Evolutionary conservation across 2,888 invertebrate genomes (phyloP).

Genomic region (Vandiemenella viatica): DNA sequence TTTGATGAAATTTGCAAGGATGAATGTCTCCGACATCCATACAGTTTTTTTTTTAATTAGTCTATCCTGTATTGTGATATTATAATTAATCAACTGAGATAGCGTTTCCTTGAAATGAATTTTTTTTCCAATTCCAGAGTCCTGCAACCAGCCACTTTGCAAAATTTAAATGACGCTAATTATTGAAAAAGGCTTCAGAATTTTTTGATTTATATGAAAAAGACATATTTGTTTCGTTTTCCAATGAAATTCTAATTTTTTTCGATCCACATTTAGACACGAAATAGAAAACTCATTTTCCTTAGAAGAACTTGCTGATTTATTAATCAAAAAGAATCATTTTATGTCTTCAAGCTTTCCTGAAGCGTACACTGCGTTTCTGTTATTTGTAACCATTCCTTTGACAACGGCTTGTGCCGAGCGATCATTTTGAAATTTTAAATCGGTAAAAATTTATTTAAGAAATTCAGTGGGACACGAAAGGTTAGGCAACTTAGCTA

Average conservation of each 20-base stretch:
- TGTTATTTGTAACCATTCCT: too few species aligned
- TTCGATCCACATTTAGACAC: background rate
- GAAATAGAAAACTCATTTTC: background rate
- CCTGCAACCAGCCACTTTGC: slow-evolving; percentile 4
- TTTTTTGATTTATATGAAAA: background rate
- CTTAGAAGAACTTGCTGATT: too few species aligned
- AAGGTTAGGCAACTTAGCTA: too few species aligned
- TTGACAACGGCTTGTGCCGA: background rate
- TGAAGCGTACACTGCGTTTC: too few species aligned
- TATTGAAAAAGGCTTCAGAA: slow-evolving; percentile 2
- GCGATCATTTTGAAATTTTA: background rate
- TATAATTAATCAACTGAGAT: slow-evolving; percentile 16
- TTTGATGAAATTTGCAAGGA: too few species aligned
- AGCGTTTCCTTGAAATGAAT: slow-evolving; percentile 7
- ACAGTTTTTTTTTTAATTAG: too few species aligned
- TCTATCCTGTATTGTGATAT: slow-evolving; percentile 15
- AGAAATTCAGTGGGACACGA: too few species aligned
- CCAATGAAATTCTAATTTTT: background rate
- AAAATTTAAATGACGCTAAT: too few species aligned
- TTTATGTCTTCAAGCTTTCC: too few species aligned
- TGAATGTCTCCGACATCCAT: slow-evolving; percentile 13
- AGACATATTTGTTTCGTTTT: background rate
- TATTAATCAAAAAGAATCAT: too few species aligned
- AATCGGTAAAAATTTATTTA: background rate
- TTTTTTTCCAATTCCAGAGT: slow-evolving; percentile 9